Evolutionary conservation across 2,113 vertebrate genomes (phyloP).

Genomic region (Laterallus jamaicensis): DNA sequence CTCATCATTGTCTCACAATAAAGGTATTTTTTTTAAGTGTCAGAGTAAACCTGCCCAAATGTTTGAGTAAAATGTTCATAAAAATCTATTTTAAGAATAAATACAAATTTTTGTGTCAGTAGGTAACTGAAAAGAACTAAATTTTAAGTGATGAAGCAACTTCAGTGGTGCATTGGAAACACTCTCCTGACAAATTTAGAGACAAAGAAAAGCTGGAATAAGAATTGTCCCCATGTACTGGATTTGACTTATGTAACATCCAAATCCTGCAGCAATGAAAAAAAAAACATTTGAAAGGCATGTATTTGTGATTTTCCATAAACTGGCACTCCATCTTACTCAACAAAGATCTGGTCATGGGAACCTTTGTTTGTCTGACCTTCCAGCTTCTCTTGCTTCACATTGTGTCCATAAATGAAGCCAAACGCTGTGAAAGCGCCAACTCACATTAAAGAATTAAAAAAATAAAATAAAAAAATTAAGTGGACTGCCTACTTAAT

Average conservation of each 20-base stretch:
- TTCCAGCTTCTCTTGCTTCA: neutral
- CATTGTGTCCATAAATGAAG: neutral
- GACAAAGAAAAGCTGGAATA: neutral
- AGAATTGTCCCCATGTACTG: neutral
- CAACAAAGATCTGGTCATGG: neutral
- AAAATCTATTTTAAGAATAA: neutral
- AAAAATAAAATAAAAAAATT: neutral
- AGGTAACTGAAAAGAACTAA: neutral
- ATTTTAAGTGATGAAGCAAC: neutral
- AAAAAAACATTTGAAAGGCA: neutral
- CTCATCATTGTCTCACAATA: neutral
- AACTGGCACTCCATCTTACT: neutral
- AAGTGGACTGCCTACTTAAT: neutral
- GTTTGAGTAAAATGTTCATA: neutral
- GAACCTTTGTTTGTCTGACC: neutral
- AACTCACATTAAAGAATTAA: neutral
- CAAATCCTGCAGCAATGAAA: neutral
- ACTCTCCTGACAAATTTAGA: neutral
- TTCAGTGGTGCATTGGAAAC: neutral
- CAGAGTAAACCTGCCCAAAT: neutral
- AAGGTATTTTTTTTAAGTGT: neutral
- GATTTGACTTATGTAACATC: neutral
- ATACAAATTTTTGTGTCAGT: neutral
- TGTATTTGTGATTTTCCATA: neutral
- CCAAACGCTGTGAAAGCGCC: neutral